A percentile compares a stretch with the other conserved stretches of the same genome.
Evolutionary conservation across 2,888 invertebrate species (phyloP).

Genomic region (Nyleta sp.): DNA sequence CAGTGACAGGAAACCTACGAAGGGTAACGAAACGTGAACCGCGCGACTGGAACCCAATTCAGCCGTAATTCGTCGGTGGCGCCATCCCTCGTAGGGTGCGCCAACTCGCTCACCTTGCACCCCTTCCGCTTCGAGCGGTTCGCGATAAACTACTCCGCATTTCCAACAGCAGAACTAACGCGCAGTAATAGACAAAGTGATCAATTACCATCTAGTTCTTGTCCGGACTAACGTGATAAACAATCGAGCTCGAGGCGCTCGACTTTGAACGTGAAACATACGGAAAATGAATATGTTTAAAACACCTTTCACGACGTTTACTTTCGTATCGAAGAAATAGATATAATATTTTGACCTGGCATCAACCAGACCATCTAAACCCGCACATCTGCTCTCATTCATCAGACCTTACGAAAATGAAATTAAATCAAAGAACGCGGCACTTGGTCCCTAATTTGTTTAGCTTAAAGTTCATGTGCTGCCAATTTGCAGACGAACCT

Average conservation of each 20-base stretch:
- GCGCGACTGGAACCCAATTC: not conserved
- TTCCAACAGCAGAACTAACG: slow-evolving; percentile 62
- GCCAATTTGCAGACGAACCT: slow-evolving; percentile 47
- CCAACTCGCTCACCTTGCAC: slow-evolving; percentile 66
- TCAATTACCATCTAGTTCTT: slow-evolving; percentile 64
- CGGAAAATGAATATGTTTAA: too few species aligned
- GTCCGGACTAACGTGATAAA: slow-evolving; percentile 32
- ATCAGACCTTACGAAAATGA: not conserved
- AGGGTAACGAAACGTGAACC: slow-evolving; percentile 47
- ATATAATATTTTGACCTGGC: too few species aligned
- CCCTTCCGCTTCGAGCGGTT: slow-evolving; percentile 66
- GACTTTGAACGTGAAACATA: slow-evolving; percentile 7
- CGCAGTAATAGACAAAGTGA: slow-evolving; percentile 25
- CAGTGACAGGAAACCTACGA: slow-evolving; percentile 45
- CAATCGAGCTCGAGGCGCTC: not conserved
- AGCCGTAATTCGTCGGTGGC: slow-evolving; percentile 43
- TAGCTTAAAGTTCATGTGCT: slow-evolving; percentile 36
- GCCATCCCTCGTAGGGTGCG: slow-evolving; percentile 64
- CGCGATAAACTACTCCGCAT: slow-evolving; percentile 49
- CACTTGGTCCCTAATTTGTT: slow-evolving; percentile 38
- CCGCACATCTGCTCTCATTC: too few species aligned
- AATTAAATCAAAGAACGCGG: slow-evolving; percentile 18
- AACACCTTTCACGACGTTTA: too few species aligned
- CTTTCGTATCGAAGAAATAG: too few species aligned
- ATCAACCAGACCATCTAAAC: too few species aligned